A percentile compares a stretch with the other conserved stretches of the same genome.
These are phyloP conservation scores for Melangyna quadrimaculata DNA, from an alignment of 2,888 invertebrate genomes.

Conservation along the genomic window DNA sequence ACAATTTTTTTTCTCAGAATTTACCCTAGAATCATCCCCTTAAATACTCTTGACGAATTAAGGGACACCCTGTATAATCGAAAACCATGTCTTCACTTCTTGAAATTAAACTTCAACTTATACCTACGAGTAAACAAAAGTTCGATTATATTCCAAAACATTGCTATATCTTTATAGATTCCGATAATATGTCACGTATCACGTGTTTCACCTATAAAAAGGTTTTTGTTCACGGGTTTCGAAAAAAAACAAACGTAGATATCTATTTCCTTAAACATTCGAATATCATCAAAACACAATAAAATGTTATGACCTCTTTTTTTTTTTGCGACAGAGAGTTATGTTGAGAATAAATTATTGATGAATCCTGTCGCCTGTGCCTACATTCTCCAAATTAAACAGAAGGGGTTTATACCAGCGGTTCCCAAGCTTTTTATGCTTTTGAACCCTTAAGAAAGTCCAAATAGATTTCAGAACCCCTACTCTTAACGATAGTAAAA, in stretches of 20 bases:
- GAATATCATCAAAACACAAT: constrained; percentile 22
- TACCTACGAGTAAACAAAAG: too few species aligned
- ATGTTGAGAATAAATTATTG: constrained; percentile 4
- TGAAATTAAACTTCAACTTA: too few species aligned
- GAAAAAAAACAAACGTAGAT: neutral
- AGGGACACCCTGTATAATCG: too few species aligned
- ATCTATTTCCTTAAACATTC: neutral
- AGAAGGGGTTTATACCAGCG: too few species aligned
- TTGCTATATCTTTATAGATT: neutral
- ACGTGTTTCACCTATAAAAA: neutral
- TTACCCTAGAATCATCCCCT: too few species aligned
- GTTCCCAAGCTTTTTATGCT: too few species aligned
- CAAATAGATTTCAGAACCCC: too few species aligned
- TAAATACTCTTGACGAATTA: too few species aligned
- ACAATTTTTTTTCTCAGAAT: too few species aligned
- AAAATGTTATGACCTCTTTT: constrained; percentile 9
- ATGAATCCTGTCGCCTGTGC: neutral
- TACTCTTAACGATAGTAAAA: too few species aligned
- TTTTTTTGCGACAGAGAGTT: neutral
- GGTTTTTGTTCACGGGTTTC: neutral
- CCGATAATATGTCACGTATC: neutral
- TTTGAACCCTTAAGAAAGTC: too few species aligned
- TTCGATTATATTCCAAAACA: neutral
- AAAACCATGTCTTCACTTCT: too few species aligned
- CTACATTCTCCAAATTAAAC: neutral